phyloP scores from a whole-genome alignment of 2,113 vertebrate genomes.

The Egretta garzetta region DNA sequence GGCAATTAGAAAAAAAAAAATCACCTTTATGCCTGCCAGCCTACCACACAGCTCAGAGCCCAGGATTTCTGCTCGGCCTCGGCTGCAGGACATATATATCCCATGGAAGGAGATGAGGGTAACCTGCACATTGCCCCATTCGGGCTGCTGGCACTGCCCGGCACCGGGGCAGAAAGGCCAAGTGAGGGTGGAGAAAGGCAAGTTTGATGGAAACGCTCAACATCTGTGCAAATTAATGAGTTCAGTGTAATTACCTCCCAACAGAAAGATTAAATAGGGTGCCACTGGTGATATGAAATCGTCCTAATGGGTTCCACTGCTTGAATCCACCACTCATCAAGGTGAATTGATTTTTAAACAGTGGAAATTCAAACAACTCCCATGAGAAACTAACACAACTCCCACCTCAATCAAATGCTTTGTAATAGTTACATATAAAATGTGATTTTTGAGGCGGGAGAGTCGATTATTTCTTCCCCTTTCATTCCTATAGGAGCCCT shows the following conservation, averaged over 20 bases:
- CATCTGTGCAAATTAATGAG: slow-evolving; percentile 31
- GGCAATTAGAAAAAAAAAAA: not conserved
- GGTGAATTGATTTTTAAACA: slow-evolving; percentile 60
- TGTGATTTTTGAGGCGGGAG: slow-evolving; percentile 20
- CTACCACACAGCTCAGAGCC: not conserved
- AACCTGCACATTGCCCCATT: rapidly evolving
- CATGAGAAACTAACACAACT: slow-evolving; percentile 53
- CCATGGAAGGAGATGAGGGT: not conserved
- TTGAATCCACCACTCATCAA: slow-evolving; percentile 43
- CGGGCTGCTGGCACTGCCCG: not conserved
- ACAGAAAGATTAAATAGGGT: slow-evolving; percentile 48
- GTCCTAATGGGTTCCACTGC: slow-evolving; percentile 40
- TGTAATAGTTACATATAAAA: slow-evolving; percentile 54
- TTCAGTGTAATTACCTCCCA: slow-evolving; percentile 44
- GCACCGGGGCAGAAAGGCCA: not conserved
- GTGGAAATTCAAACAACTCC: slow-evolving; percentile 56
- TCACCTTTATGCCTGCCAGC: not conserved
- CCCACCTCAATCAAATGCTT: slow-evolving; percentile 56
- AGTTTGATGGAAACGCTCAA: not conserved
- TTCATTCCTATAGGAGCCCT: not conserved
- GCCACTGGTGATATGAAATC: slow-evolving; percentile 28
- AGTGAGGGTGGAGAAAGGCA: not conserved
- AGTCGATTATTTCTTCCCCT: not conserved
- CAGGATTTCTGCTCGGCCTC: too few species aligned
- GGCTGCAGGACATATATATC: not conserved